These are phyloP conservation scores for Scaptomyza pallida DNA, from an alignment of 1,140 invertebrate genomes.

Conservation along the genomic window DNA sequence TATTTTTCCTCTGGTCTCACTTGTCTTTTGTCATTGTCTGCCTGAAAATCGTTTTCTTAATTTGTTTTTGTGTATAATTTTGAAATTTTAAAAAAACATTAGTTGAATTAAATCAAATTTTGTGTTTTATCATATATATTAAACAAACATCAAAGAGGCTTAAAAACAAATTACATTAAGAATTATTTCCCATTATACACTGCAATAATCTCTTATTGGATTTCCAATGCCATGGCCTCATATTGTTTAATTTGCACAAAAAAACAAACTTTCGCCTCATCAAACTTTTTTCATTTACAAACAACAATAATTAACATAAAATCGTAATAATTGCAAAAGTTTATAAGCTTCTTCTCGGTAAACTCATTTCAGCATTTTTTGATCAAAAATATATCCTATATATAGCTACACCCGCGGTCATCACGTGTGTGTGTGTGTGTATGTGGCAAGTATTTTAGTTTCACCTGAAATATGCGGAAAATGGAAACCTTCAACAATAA, in stretches of 20 bases:
- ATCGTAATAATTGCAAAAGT: conserved; percentile 63
- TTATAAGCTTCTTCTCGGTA: conserved; percentile 47
- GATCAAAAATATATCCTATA: background rate
- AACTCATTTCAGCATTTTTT: conserved; percentile 8
- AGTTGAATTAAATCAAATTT: background rate
- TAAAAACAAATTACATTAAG: background rate
- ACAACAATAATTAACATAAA: conserved; percentile 72
- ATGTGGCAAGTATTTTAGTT: conserved; percentile 10
- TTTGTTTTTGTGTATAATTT: conserved; percentile 52
- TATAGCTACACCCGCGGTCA: background rate
- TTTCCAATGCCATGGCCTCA: conserved; percentile 29
- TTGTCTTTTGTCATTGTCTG: conserved; percentile 38
- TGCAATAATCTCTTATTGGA: conserved; percentile 28
- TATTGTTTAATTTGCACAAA: conserved; percentile 26
- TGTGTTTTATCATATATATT: too few relatives aligned
- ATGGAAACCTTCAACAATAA: conserved; percentile 51
- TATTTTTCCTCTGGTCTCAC: too few relatives aligned
- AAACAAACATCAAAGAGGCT: too few relatives aligned
- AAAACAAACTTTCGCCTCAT: conserved; percentile 49
- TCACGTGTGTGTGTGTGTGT: conserved; percentile 15
- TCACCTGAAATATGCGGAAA: conserved; percentile 46
- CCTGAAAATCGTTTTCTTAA: conserved; percentile 67
- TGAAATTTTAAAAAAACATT: too few relatives aligned
- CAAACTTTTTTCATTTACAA: conserved; percentile 72
- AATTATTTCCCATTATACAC: background rate